These are phyloP conservation scores for Rhynchomys soricoides DNA, from an alignment of 2,113 vertebrate genomes.

Conservation along the genomic window DNA sequence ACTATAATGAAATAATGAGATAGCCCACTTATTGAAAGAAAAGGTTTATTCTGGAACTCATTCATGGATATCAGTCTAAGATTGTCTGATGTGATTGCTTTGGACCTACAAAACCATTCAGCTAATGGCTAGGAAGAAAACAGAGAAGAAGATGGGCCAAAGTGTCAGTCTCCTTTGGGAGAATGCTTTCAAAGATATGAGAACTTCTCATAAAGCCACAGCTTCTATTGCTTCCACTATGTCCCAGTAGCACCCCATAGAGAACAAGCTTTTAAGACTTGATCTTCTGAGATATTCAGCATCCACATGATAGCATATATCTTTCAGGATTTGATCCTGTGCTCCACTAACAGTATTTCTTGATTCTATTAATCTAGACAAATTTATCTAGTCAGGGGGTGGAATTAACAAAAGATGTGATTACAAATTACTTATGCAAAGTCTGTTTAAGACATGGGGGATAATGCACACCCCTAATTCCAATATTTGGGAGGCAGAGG, in stretches of 20 bases:
- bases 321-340: conserved; percentile 41
- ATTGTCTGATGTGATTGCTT: neutral
- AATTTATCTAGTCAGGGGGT: neutral
- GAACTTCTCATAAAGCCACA: neutral
- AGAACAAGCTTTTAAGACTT: neutral
- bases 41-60: neutral
- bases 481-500: neutral
- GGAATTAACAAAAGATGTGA: neutral
- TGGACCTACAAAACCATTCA: neutral
- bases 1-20: neutral
- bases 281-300: neutral
- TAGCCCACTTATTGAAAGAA: neutral
- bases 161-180: neutral
- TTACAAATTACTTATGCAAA: conserved; percentile 20
- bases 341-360: conserved; percentile 43
- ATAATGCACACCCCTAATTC: neutral
- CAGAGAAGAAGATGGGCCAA: neutral
- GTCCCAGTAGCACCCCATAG: neutral
- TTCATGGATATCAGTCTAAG: neutral
- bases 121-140: neutral
- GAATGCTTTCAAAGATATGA: neutral
- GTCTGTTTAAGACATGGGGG: neutral
- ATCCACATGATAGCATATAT: neutral
- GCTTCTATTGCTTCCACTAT: neutral
- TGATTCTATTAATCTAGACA: conserved; percentile 56